Conservation (phyloP, 2,113 vertebrate species). For the Plecturocebus donacophilus region DNA sequence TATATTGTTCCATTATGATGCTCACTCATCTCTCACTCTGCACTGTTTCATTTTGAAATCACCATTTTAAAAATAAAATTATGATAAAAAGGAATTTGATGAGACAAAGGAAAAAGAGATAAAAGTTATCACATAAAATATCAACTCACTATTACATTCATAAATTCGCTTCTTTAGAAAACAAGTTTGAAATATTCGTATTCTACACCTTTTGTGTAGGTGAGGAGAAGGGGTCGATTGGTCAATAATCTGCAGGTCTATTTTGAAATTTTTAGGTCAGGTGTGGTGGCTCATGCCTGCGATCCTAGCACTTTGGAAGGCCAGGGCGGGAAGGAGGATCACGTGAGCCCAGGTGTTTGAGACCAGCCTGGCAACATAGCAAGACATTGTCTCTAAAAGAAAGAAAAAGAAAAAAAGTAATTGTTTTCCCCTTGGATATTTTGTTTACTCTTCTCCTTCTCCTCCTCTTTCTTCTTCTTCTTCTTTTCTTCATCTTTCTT, state of each 20-base stretch:
- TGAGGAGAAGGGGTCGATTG: background rate
- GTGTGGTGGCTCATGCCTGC: too few species aligned
- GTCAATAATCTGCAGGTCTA: background rate
- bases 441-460: background rate
- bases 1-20: background rate
- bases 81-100: background rate
- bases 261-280: too few species aligned
- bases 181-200: background rate
- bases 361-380: too few species aligned
- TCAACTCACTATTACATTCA: background rate
- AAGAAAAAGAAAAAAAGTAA: too few species aligned
- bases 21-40: background rate
- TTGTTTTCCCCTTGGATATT: background rate
- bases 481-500: too few species aligned
- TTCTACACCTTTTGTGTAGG: background rate
- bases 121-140: background rate
- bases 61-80: conserved; percentile 10
- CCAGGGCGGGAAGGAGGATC: too few species aligned
- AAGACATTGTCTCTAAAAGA: too few species aligned
- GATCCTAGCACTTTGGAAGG: too few species aligned
- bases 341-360: too few species aligned
- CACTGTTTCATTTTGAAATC: background rate
- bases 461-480: too few species aligned
- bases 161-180: conserved; percentile 11
- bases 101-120: background rate